Percentiles rank a stretch among this genome's conserved stretches.
These are phyloP conservation scores for Drosophila kambysellisi DNA, from an alignment of 2,888 invertebrate species.

Conservation along the genomic window DNA sequence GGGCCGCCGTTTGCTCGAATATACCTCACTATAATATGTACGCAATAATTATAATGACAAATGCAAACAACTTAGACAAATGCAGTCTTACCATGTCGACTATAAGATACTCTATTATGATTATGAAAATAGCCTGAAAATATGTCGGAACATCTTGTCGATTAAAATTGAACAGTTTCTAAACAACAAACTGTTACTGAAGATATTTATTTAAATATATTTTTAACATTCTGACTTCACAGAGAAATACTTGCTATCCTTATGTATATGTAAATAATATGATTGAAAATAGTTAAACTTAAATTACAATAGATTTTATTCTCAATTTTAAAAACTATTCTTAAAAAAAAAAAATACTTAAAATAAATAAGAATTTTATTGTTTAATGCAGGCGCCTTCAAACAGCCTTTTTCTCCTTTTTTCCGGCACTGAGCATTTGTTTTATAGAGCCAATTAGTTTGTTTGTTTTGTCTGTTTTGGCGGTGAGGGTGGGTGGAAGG, in stretches of 20 bases:
- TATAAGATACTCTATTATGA: background rate
- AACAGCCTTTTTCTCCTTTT: background rate
- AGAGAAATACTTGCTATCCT: too few species aligned
- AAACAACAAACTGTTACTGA: background rate
- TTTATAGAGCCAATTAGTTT: constrained; percentile 36
- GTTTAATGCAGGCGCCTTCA: background rate
- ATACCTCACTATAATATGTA: constrained; percentile 23
- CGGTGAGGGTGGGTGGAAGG: background rate
- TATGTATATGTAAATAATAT: background rate
- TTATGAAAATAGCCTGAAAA: background rate
- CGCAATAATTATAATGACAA: constrained; percentile 76
- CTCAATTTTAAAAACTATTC: background rate
- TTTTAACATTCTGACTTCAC: background rate
- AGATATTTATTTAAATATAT: background rate
- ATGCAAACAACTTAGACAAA: constrained; percentile 42
- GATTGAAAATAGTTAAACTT: background rate
- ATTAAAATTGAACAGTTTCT: background rate
- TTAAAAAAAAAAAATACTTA: background rate
- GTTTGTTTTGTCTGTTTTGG: constrained; percentile 9
- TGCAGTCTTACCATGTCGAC: background rate
- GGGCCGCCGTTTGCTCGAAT: constrained; percentile 16
- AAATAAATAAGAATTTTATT: background rate
- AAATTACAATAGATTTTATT: background rate
- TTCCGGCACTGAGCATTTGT: background rate
- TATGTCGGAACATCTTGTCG: background rate